Evolutionary conservation across 2,888 invertebrate genomes (phyloP), one percentile per base, ranked within the genome.

Genomic region (Meliscaeva auricollis): DNA sequence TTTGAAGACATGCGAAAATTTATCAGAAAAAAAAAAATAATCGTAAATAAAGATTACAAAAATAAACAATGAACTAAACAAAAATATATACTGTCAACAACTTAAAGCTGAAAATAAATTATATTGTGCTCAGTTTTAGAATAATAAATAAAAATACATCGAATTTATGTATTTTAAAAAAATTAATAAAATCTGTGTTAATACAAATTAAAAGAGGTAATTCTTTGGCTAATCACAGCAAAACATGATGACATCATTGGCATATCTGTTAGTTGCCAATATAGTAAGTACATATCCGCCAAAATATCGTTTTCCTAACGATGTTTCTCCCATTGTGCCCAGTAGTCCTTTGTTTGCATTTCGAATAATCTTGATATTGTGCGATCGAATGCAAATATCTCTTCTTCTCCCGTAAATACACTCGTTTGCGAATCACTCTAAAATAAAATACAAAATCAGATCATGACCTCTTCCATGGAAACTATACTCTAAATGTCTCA

Each of bases 321-420:
- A 81, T 91, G 91, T 68, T 92, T 94, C 62, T 95, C 95, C 96
- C 96, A 96, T 89, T 95, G 94, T 64, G 96, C 94, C 99, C 99
- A 99, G 92, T 99, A 99, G 87, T 96, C 96, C 72, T 96, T 95
- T 0, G 97, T 97, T 92, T 98, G 98, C 99, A 99, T 99, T 93
- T 99, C 98, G 88, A 96, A 95, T 41, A 99, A 94, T 87, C 99
- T 94, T 0, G 99, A 99, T 30, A 98, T 92, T 22, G 99, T 98
- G 7, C 99, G 94, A 89, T 98, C 98, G 90, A 97, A 98, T 0
- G 99, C 99, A 92, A 99, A 99, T 89, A 98, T 93, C 93, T 99
- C 99, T 92, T 99, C 99, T 91, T 98, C 98, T 0, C 99, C 99
- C 0, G 98, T 98, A 90, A 99, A 99, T 88, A 99, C 96, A 89